Evolutionary conservation across 2,888 invertebrate genomes (phyloP).

Genomic region (Syritta pipiens): DNA sequence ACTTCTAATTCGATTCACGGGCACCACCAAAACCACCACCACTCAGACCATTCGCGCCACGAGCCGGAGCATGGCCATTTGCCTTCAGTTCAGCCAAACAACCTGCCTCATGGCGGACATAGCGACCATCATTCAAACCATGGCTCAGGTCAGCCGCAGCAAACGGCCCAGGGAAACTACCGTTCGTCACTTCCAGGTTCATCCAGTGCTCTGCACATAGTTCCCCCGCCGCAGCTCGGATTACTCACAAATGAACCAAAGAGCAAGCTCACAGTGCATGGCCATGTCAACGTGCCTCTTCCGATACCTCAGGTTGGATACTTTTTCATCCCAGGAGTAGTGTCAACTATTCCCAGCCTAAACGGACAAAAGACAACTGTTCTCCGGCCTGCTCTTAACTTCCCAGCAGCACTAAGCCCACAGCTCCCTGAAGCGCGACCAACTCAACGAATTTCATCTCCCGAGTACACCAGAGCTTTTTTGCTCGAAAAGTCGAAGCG

Average conservation of each 20-base stretch:
- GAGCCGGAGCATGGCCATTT: background rate
- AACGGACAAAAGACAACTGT: background rate
- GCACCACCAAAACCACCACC: background rate
- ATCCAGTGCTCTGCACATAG: constrained; percentile 1
- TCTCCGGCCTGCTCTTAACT: constrained; percentile 1
- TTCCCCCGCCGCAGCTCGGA: constrained; percentile 22
- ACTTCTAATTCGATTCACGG: background rate
- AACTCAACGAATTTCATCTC: constrained; percentile 9
- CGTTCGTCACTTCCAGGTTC: constrained; percentile 13
- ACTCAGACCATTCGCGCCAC: background rate
- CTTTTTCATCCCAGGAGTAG: constrained; percentile 41
- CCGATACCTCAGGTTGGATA: constrained; percentile 57
- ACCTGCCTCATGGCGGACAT: background rate
- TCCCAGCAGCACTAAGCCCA: background rate
- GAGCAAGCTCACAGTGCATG: background rate
- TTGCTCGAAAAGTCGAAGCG: constrained; percentile 3
- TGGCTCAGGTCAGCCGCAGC: background rate
- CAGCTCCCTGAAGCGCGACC: background rate
- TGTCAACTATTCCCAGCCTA: constrained; percentile 8
- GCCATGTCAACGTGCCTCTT: constrained; percentile 36
- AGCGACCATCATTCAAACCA: background rate
- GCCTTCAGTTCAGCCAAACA: background rate
- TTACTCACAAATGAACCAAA: background rate
- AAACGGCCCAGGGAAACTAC: background rate
- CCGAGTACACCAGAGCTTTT: constrained; percentile 13